Conservation (phyloP, 1,140 invertebrate genomes). For the Dolichoris vasculosae region DNA sequence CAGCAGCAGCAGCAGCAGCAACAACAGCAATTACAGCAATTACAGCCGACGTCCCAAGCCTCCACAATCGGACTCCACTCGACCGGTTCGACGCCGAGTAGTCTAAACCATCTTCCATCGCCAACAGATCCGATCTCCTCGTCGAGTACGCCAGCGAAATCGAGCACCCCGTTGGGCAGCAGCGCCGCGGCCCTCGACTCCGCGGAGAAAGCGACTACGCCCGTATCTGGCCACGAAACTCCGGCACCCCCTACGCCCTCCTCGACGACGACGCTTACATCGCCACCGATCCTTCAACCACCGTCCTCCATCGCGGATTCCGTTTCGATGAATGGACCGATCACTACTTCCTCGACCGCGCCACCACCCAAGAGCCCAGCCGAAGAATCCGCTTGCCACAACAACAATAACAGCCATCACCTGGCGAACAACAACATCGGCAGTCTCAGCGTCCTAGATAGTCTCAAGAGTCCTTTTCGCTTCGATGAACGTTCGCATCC, state of each 20-base stretch:
- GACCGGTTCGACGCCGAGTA: constrained; percentile 61
- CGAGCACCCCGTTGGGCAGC: constrained; percentile 68
- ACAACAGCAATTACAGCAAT: constrained; percentile 62
- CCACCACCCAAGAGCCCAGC: constrained; percentile 77
- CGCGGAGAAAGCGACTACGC: constrained; percentile 70
- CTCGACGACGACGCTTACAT: constrained; percentile 68
- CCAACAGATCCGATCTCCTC: constrained; percentile 71
- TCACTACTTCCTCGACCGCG: constrained; percentile 46
- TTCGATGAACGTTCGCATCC: constrained; percentile 82
- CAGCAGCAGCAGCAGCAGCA: constrained; percentile 63
- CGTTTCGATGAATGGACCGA: constrained; percentile 55
- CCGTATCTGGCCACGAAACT: constrained; percentile 69
- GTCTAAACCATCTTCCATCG: constrained; percentile 72
- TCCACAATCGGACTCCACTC: constrained; percentile 62
- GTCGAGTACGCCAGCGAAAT: constrained; percentile 67
- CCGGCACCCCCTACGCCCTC: constrained; percentile 71
- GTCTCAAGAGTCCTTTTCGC: constrained; percentile 82
- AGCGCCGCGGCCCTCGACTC: constrained; percentile 62
- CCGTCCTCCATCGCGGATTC: constrained; percentile 48
- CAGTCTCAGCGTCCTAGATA: constrained; percentile 74
- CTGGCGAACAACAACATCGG: constrained; percentile 67
- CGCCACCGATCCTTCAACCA: constrained; percentile 63
- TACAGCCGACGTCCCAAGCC: constrained; percentile 57
- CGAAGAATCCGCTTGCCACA: constrained; percentile 77
- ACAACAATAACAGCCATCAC: constrained; percentile 70